These are phyloP conservation scores for Dendrolimus pini DNA, from an alignment of 2,888 invertebrate genomes.

Conservation along the genomic window DNA sequence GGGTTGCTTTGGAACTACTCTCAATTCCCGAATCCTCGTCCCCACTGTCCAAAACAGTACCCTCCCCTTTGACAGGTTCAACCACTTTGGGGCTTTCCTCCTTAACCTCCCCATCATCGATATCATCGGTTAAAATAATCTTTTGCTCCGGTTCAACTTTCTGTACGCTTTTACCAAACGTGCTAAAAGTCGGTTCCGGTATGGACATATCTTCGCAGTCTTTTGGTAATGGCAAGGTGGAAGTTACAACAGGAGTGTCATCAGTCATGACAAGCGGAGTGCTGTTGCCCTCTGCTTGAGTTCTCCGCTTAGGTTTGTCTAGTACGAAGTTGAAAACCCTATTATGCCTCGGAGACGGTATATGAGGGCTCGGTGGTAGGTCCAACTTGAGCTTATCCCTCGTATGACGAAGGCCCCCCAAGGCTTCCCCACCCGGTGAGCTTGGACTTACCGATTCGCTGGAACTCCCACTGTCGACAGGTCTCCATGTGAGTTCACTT, in stretches of 20 bases:
- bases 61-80: slow-evolving; percentile 72
- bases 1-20: slow-evolving; percentile 76
- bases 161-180: slow-evolving; percentile 72
- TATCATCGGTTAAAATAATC: slow-evolving; percentile 42
- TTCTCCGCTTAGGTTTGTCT: slow-evolving; percentile 50
- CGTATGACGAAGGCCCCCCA: slow-evolving; percentile 85
- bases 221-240: slow-evolving; percentile 31
- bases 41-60: slow-evolving; percentile 78
- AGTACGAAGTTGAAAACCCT: slow-evolving; percentile 63
- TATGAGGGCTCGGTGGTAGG: slow-evolving; percentile 76
- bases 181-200: slow-evolving; percentile 75
- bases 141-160: slow-evolving; percentile 42
- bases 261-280: slow-evolving; percentile 61
- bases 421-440: slow-evolving; percentile 55
- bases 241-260: slow-evolving; percentile 58
- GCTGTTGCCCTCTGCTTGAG: slow-evolving; percentile 9
- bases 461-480: slow-evolving; percentile 56
- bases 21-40: slow-evolving; percentile 82
- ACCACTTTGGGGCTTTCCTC: slow-evolving; percentile 38
- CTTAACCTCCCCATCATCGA: slow-evolving; percentile 26
- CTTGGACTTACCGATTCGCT: slow-evolving; percentile 65
- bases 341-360: slow-evolving; percentile 55
- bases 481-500: slow-evolving; percentile 36
- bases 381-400: slow-evolving; percentile 83
- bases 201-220: slow-evolving; percentile 38